Conservation (phyloP, 2,888 invertebrate species). For the Seira musarum region DNA sequence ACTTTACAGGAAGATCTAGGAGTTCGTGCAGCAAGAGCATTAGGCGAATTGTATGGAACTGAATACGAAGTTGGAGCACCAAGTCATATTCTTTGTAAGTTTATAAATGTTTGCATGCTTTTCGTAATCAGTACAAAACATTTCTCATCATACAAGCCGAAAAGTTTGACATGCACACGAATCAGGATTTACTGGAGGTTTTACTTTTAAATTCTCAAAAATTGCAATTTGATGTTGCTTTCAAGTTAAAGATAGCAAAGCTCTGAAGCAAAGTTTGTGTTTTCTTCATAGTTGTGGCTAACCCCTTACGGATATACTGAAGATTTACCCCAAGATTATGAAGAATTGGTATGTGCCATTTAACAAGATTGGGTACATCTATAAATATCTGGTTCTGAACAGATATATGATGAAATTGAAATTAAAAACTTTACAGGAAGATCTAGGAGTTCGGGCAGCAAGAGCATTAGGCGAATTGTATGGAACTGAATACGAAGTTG, state of each 20-base stretch:
- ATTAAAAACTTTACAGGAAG: slow-evolving; percentile 70
- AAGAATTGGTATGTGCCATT: slow-evolving; percentile 73
- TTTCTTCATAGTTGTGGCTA: slow-evolving; percentile 74
- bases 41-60: slow-evolving; percentile 78
- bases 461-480: slow-evolving; percentile 78
- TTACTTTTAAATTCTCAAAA: too few species aligned
- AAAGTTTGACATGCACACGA: too few species aligned
- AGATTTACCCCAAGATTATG: slow-evolving; percentile 74
- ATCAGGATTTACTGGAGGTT: too few species aligned
- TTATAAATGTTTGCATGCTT: slow-evolving; percentile 8
- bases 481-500: slow-evolving; percentile 79
- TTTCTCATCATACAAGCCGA: too few species aligned
- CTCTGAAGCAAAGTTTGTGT: too few species aligned
- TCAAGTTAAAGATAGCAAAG: not conserved
- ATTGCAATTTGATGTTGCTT: not conserved
- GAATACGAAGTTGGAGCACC: slow-evolving; percentile 77
- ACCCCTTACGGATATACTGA: slow-evolving; percentile 77
- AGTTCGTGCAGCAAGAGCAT: slow-evolving; percentile 77
- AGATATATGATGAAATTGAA: too few species aligned
- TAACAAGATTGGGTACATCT: too few species aligned
- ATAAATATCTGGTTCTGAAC: not conserved
- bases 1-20: slow-evolving; percentile 77
- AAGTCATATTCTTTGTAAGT: slow-evolving; percentile 68
- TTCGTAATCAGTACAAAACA: not conserved
- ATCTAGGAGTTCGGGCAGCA: slow-evolving; percentile 78